Evolutionary conservation across 2,888 invertebrate species (phyloP).

Genomic region (Galerucella pusilla): DNA sequence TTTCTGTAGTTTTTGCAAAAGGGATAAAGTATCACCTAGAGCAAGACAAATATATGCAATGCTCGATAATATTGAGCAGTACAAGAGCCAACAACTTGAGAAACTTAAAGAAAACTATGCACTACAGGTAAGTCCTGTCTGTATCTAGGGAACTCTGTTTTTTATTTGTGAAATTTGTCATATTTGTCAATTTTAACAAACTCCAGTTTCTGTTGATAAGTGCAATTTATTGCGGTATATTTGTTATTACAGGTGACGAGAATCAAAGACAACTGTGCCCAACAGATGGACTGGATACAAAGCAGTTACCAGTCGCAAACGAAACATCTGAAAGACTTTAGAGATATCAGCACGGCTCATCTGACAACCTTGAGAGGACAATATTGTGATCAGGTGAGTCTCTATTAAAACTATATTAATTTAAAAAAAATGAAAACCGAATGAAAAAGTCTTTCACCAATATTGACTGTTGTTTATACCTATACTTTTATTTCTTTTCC

Average conservation of each 20-base stretch:
- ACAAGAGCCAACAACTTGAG: slow-evolving; percentile 90
- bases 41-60: slow-evolving; percentile 87
- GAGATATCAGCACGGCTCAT: slow-evolving; percentile 92
- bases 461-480: too few species aligned
- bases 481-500: too few species aligned
- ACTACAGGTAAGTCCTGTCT: slow-evolving; percentile 73
- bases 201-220: too few species aligned
- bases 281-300: slow-evolving; percentile 94
- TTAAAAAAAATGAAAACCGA: too few species aligned
- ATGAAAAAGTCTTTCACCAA: too few species aligned
- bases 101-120: slow-evolving; percentile 91
- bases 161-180: too few species aligned
- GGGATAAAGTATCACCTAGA: slow-evolving; percentile 78
- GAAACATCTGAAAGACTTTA: slow-evolving; percentile 85
- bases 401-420: slow-evolving; percentile 2
- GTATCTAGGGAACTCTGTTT: too few species aligned
- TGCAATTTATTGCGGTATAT: slow-evolving; percentile 24
- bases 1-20: slow-evolving; percentile 80
- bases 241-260: slow-evolving; percentile 73
- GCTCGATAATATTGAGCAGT: slow-evolving; percentile 90
- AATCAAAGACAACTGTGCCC: slow-evolving; percentile 92
- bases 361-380: slow-evolving; percentile 88
- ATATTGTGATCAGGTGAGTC: slow-evolving; percentile 88
- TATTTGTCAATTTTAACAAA: too few species aligned
- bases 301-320: slow-evolving; percentile 91